Base-by-base conservation (phyloP, 2,888 invertebrate species). In the Pammene fasciana region DNA sequence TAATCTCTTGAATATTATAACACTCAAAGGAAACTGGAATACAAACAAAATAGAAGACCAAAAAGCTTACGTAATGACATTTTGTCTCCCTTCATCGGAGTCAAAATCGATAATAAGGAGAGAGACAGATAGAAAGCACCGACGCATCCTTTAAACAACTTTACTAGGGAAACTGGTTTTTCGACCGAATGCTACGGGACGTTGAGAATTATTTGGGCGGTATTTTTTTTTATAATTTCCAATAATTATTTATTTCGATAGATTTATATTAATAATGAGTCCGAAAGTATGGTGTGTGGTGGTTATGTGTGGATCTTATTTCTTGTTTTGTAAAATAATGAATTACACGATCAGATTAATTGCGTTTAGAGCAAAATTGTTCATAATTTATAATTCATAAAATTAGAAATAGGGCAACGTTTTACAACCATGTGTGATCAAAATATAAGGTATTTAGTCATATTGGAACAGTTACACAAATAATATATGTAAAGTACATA, bases 181-280 rank as follows among this genome's bases (percentile, higher is more conserved):
- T 52, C 26, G 75, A 77, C 71, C 75, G 83, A 89, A 90, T 87
- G 90, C 88, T 91, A 75, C 91, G 92, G 92, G 92, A 92, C 84
- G 86, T 74, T 74, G 75, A 67, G 62, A 48, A 52, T 59, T 65
- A 65, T 65, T 67, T 11, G 26, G 65, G 41, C 18, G 10, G n/a
- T 4, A 18, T 18, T 50, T 50, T 2, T 50, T 26, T 18, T 50
- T 11, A 59, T 9, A 41, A 13, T 43, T 41, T 1, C n/a, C 8
- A 48, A 16, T 9, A 9, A 5, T 14, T 48, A 10, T 34, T 65
- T 62, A 61, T 72, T 76, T 74, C 50, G 70, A 73, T 75, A 61
- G 61, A 52, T 66, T 34, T 65, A 74, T 74, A 10, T 54, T 45
- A 52, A 41, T 10, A 8, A 14, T 14, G 10, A 6, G 2, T 56